Percentiles rank a stretch among this genome's conserved stretches.
These are phyloP conservation scores for Neofelis nebulosa DNA, from an alignment of 2,113 vertebrate genomes.

Conservation along the genomic window DNA sequence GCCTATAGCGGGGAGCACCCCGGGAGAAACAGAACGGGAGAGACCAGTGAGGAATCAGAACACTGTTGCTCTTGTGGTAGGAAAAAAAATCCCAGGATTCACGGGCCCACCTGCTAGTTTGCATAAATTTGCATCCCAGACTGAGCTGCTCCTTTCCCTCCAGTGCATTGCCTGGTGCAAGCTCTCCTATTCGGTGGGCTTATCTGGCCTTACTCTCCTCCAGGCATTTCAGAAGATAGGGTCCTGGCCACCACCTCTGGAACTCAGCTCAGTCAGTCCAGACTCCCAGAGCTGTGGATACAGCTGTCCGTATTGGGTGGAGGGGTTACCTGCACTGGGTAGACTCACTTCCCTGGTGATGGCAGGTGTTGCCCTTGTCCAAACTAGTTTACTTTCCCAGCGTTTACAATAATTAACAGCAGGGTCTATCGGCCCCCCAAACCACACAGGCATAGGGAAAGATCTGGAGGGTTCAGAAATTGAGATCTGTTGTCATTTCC, in stretches of 20 bases:
- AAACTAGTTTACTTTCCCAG: background rate
- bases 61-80: background rate
- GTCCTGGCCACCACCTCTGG: background rate
- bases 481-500: background rate
- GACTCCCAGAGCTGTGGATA: background rate
- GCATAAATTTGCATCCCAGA: background rate
- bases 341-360: background rate
- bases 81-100: background rate
- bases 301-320: accelerated
- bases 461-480: background rate
- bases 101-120: background rate
- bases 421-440: too few species aligned
- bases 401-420: background rate
- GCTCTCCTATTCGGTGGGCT: background rate
- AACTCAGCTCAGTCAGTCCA: background rate
- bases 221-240: background rate
- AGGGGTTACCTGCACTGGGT: background rate
- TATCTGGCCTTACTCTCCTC: background rate
- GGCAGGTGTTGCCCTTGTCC: background rate
- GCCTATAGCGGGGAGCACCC: background rate
- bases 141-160: background rate
- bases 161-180: background rate
- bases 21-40: background rate
- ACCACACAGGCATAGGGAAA: background rate
- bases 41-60: background rate